Base-by-base conservation (phyloP, 2,888 invertebrate species). In the Brassicogethes aeneus region DNA sequence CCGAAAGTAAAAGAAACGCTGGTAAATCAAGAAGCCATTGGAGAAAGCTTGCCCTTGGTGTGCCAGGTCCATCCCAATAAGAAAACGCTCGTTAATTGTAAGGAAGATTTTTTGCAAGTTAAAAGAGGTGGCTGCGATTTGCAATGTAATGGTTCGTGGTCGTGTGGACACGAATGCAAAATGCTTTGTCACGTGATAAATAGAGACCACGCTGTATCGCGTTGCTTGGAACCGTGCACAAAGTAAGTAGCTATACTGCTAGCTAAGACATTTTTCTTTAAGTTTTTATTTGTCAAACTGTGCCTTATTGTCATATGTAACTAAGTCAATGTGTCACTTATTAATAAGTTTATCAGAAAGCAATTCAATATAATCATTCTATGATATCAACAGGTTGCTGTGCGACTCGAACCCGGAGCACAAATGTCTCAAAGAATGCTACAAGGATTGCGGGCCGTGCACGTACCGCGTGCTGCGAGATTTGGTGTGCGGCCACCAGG, bases 121-220 rank as follows among this genome's bases (percentile, higher is more conserved):
- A 68, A 73, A 0, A 76, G 79, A 62, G 79, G 79, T 1, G 84
- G 84, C 1, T 85, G 85, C 56, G 55, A 60, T 17, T 44, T 56
- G 32, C 61, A 62, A 13, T 86, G 85, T 56, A 65, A 69, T 13
- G 41, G 33, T 10, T 13, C 17, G 3, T 45, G 55, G 42, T 40
- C 36, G 1, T 86, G 85, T 57, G 79, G 77, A 0, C 85, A 86
- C 60, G 53, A 50, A 2, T 86, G 85, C 60, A 61, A 61, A 1
- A 64, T 67, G 29, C 52, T 73, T 10, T 85, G 85, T 55, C 85
- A 85, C 54, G 63, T 70, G 2, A 64, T 66, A 37, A 78, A 82
- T 49, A 60, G 68, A 15, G 62, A 70, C 0, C 83, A 84, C 53
- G 16, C 38, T 1, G 35, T 51, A 0, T 71, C 70, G 14, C 61